Percentiles rank a stretch among this genome's conserved stretches.
Conservation (phyloP, 2,797 vertebrate genomes). For the Oreochromis grahami region DNA sequence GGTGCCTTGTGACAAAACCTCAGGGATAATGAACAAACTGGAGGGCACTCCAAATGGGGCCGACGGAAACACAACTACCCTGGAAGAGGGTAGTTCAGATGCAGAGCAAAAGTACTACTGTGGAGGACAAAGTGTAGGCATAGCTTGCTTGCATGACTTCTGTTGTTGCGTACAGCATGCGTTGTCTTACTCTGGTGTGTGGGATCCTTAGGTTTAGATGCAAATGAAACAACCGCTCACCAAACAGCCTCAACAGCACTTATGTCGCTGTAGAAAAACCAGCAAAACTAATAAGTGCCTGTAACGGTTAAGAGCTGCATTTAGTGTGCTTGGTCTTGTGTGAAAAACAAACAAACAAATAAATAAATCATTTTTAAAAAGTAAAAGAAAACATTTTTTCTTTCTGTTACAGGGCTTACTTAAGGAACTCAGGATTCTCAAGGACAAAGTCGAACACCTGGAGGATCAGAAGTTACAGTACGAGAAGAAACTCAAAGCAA, state of each 20-base stretch:
- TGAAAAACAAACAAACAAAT: neutral
- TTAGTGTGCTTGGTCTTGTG: neutral
- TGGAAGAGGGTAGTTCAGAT: slow-evolving; percentile 66
- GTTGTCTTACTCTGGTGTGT: slow-evolving; percentile 7
- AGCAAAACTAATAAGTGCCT: neutral
- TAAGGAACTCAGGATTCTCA: slow-evolving; percentile 87
- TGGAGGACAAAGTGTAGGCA: slow-evolving; percentile 86
- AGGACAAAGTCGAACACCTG: slow-evolving; percentile 89
- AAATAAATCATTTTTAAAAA: neutral
- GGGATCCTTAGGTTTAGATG: neutral
- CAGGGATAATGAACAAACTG: slow-evolving; percentile 18
- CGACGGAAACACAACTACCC: slow-evolving; percentile 24
- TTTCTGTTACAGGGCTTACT: slow-evolving; percentile 78
- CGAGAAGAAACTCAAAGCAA: slow-evolving; percentile 90
- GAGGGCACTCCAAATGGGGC: slow-evolving; percentile 51
- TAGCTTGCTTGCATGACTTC: slow-evolving; percentile 58
- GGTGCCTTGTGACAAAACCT: slow-evolving; percentile 33
- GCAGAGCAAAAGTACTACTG: slow-evolving; percentile 73
- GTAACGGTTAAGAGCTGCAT: neutral
- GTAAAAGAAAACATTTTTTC: neutral
- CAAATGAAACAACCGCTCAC: neutral
- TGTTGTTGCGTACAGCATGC: slow-evolving; percentile 41
- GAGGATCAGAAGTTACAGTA: slow-evolving; percentile 92
- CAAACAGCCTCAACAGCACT: neutral
- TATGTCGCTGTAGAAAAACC: neutral